Evolutionary conservation across 2,797 vertebrate species (phyloP), one percentile per base, ranked within the genome.

Genomic region (Menidia menidia): DNA sequence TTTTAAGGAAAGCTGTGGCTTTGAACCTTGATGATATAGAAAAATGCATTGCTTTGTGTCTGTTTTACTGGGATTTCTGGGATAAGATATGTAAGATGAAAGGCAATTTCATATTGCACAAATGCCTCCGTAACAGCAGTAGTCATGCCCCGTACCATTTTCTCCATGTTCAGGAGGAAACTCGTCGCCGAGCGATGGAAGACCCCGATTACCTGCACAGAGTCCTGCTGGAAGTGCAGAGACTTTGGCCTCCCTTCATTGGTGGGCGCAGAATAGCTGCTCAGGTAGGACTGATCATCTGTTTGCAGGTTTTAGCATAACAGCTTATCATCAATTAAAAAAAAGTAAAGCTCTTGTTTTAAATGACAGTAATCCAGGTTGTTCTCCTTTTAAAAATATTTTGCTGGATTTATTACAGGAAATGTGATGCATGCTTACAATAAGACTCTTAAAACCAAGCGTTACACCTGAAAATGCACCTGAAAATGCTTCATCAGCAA

Each of bases 171-270:
- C 58, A 86, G 68, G 66, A 56, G 44, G 43, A 85, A 60, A 56
- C 33, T 1, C 83, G 85, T 0, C 65, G 13, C 13, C 64, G 55
- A 61, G 89, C 87, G 0, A 11, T 57, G 45, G 62, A 50, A 50
- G 84, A 90, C 8, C 71, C 78, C 2, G 81, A 78, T 32, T 88
- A 82, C 75, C 76, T 93, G 58, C 78, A 64, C 44, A 54, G 60
- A 8, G 78, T 92, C 0, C 75, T 92, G 51, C 75, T 92, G 79
- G 90, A 93, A 65, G 88, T 89, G 4, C 87, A 91, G 85, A 92
- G 90, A 68, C 84, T 92, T 6, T 88, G 89, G 92, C 90, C 88
- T 63, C 85, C 89, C 69, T 90, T 91, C 77, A 91, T 92, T 41
- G 90, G 90, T 66, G 91, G 90, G 62, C 80, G 86, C 18, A 85